Percentiles rank a stretch among this genome's conserved stretches.
Conservation (phyloP, 2,888 invertebrate genomes). For the Aspidiotus destructor region DNA sequence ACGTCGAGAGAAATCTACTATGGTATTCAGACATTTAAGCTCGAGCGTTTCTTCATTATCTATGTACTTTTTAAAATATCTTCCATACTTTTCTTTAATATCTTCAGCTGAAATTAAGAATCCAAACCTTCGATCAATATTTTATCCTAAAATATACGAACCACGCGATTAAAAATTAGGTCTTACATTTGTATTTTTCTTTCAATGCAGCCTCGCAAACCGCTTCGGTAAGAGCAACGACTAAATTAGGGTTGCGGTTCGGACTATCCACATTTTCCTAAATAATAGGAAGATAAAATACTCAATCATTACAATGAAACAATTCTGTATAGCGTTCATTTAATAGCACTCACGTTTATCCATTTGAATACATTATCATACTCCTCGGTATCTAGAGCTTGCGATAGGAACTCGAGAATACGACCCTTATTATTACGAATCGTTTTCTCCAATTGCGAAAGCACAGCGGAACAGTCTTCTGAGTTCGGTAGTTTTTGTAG, state of each 20-base stretch:
- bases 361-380: conserved; percentile 12
- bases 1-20: conserved; percentile 5
- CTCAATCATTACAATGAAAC: neutral
- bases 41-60: conserved; percentile 23
- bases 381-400: neutral
- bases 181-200: conserved; percentile 8
- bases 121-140: no score
- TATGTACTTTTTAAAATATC: conserved; percentile 20
- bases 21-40: conserved; percentile 18
- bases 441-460: no score
- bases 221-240: conserved; percentile 5
- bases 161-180: neutral
- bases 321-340: neutral
- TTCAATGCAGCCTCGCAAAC: conserved; percentile 1
- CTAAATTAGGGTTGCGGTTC: neutral
- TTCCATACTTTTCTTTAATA: conserved; percentile 9
- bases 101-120: neutral
- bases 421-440: neutral
- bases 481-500: conserved; percentile 17
- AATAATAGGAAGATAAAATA: neutral
- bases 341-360: conserved; percentile 17
- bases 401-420: neutral
- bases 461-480: conserved; percentile 7
- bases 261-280: conserved; percentile 19
- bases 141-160: neutral